phyloP scores from a whole-genome alignment of 2,888 invertebrate genomes.

The Piscicola geometra region DNA sequence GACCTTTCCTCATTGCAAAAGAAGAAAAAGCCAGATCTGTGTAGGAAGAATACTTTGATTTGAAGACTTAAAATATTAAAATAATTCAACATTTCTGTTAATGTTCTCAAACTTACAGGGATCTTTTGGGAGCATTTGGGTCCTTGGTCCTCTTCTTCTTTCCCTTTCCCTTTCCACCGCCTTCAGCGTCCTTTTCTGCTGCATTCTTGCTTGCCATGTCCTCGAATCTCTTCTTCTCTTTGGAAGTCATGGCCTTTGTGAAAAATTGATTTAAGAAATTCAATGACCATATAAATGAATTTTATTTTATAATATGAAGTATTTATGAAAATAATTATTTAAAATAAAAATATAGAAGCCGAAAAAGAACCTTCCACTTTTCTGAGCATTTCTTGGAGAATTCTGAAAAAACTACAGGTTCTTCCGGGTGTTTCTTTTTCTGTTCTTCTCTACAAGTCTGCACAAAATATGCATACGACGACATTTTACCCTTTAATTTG shows the following conservation, averaged over 20 bases:
- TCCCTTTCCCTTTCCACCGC: conserved; percentile 59
- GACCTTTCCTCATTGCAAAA: conserved; percentile 96
- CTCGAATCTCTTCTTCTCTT: conserved; percentile 96
- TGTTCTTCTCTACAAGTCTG: conserved; percentile 99
- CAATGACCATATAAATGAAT: too few species aligned
- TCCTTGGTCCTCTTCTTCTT: conserved; percentile 86
- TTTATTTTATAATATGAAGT: too few species aligned
- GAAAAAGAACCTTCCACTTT: conserved; percentile 85
- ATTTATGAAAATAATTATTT: neutral
- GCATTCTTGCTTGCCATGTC: conserved; percentile 98
- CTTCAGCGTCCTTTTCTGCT: conserved; percentile 61
- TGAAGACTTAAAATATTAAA: too few species aligned
- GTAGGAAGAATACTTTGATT: too few species aligned
- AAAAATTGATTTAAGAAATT: too few species aligned
- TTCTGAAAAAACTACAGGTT: conserved; percentile 93
- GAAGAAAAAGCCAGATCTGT: conserved; percentile 97
- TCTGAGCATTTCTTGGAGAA: conserved; percentile 98
- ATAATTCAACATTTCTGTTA: too few species aligned
- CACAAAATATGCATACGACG: conserved; percentile 70
- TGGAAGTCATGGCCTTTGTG: conserved; percentile 90
- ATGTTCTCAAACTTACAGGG: conserved; percentile 74
- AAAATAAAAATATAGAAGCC: neutral
- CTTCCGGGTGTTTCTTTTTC: conserved; percentile 98
- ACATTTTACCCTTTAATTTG: conserved; percentile 56
- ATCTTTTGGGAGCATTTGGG: conserved; percentile 97